Evolutionary conservation across 2,888 invertebrate genomes (phyloP), one percentile per base, ranked within the genome.

Genomic region (Copidosoma aretas): DNA sequence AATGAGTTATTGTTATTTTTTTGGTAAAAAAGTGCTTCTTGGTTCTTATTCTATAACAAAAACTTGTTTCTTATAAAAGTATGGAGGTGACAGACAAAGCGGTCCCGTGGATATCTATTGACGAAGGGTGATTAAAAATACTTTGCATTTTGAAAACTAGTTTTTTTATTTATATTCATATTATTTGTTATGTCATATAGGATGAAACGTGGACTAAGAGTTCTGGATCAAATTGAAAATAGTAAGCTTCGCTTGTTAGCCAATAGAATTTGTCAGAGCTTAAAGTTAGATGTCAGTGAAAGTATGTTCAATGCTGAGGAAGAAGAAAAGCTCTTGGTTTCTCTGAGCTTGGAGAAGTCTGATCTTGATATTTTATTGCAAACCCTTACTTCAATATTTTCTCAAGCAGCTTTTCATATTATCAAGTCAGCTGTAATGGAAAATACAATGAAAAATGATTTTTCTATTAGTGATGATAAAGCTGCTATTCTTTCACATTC

Each of bases 211-310:
- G 82, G 81, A 19, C 64, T 82, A 12, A 73, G 72, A 5, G 75
- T 79, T 49, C 70, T 78, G 17, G 73, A 76, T 64, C 74, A 75
- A 67, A 57, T 82, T 8, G 81, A 82, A 58, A 79, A 73, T 46
- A 76, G 76, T 41, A 82, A 82, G 75, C 78, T 82, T 21, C 77
- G 80, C 4, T 75, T 77, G 4, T 74, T 82, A 0, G 76, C 79
- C 10, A 81, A 78, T 67, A 75, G 77, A 67, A 77, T 82, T 53
- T 82, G 81, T 58, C 79, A 80, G 43, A 77, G 75, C 10, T 68
- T 81, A 17, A 76, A 77, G 43, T 73, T 74, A 22, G 71, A 67
- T 41, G 60, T 61, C 0, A 67, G 67, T 54, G 68, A 75, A n/a
- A 79, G 76, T 57, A 72, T 78, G 49, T 82, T 82, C 24, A 81